Base-by-base conservation (phyloP, 2,888 invertebrate genomes). In the Macrostomum cliftonense region DNA sequence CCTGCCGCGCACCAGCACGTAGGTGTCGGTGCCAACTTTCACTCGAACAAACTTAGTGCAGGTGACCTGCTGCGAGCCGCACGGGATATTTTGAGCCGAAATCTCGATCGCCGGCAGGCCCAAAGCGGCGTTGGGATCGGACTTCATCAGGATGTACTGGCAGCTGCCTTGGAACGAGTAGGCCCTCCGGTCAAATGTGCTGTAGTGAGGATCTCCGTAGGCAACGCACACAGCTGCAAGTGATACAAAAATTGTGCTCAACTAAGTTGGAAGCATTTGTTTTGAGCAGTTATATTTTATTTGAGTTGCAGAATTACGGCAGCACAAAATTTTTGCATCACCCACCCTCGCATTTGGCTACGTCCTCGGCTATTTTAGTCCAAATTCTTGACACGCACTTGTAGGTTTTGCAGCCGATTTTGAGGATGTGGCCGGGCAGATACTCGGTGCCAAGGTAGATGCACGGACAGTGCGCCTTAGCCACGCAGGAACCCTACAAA, bases 181-280 rank as follows among this genome's bases (percentile, higher is more conserved):
- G 49, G 78, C 74, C 2, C 76, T 78, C 0, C 81, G 82, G 71
- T 89, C 88, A 66, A 84, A 89, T 0, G 85, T 84, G 58, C 78
- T 78, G 63, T 83, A 80, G 70, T 89, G 88, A 0, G 86, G 85
- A 65, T 87, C 87, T 1, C 89, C 88, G 82, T 85, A 87, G 1
- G 82, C 80, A 14, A 78, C 75, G 64, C 88, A 89, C 1, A 80
- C 76, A 1, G 81, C 81, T 1, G 82, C 77, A 52, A 50, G 13
- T n/a, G 19, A n/a, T 45, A 16, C 16, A 37, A 28, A 28, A 28
- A 28, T 28, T 28, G 28, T 28, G 28, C 28, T 28, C 28, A 28
- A 28, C 4, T 28, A 7, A 9, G 4, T 28, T 28, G 28, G 4
- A 9, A 28, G 9, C 9, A 7, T 7, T 28, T 28, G 9, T 28